These are phyloP conservation scores for Nycteola revayana DNA, from an alignment of 2,888 invertebrate genomes.

Conservation along the genomic window DNA sequence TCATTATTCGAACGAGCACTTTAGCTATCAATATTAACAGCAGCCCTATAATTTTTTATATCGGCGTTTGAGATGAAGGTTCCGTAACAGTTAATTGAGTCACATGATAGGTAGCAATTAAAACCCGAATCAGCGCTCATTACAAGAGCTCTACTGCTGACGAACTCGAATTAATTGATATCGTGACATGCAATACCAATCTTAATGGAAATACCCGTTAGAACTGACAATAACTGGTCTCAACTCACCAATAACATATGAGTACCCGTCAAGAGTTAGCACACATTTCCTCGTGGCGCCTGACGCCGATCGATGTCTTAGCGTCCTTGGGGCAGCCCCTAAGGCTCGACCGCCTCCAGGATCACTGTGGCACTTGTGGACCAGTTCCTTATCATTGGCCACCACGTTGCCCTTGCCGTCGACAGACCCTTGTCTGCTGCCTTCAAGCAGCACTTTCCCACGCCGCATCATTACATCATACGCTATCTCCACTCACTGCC, in stretches of 20 bases:
- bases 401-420: conserved; percentile 63
- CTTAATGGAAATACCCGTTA: conserved; percentile 9
- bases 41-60: too few relatives aligned
- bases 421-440: conserved; percentile 75
- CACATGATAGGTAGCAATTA: conserved; percentile 18
- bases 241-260: conserved; percentile 92
- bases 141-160: conserved; percentile 9
- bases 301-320: conserved; percentile 72
- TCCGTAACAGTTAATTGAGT: conserved; percentile 4
- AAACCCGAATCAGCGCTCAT: conserved; percentile 16
- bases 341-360: conserved; percentile 80
- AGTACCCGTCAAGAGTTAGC: conserved; percentile 92
- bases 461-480: conserved; percentile 77
- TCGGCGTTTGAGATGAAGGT: too few relatives aligned
- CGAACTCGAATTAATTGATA: conserved; percentile 17
- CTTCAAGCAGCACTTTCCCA: conserved; percentile 71
- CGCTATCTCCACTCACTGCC: conserved; percentile 56
- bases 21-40: too few relatives aligned
- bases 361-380: conserved; percentile 86
- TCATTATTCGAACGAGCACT: too few relatives aligned
- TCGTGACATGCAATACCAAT: conserved; percentile 13
- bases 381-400: conserved; percentile 82
- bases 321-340: conserved; percentile 60
- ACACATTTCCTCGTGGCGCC: conserved; percentile 89
- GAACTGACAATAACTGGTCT: neutral